Evolutionary conservation across 2,797 vertebrate genomes (phyloP).

Genomic region (Arvicola amphibius): DNA sequence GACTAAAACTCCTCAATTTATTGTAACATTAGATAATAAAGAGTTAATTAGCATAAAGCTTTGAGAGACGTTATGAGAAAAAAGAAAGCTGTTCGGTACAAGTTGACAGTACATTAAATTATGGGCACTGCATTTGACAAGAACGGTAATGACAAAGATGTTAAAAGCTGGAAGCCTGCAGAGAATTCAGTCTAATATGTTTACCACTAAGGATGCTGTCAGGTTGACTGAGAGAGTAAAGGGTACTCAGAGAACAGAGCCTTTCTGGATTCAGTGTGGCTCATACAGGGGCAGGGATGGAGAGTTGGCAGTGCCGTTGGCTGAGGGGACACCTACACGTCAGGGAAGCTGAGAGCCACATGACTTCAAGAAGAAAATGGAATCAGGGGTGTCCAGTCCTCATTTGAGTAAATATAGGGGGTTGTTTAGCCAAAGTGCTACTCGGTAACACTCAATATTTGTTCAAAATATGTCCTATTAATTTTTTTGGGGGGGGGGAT

Average conservation of each 20-base stretch:
- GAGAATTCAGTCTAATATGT: neutral
- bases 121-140: neutral
- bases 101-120: neutral
- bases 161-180: constrained; percentile 22
- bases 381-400: neutral
- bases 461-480: neutral
- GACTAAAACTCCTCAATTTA: neutral
- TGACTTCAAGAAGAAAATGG: neutral
- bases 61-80: constrained; percentile 45
- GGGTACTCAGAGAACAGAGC: neutral
- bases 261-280: neutral
- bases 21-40: constrained; percentile 13
- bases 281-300: neutral
- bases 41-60: constrained; percentile 14
- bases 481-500: neutral
- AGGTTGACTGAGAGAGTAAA: constrained; percentile 21
- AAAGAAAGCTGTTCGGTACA: constrained; percentile 17
- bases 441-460: neutral
- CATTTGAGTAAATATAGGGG: neutral
- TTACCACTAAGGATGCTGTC: constrained; percentile 3
- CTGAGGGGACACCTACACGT: neutral
- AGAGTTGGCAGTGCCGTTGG: neutral
- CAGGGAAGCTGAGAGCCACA: neutral
- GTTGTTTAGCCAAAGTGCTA: neutral
- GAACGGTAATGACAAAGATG: constrained; percentile 3